Conservation (phyloP, 2,888 invertebrate species). For the Pseudolycoriella hygida region DNA sequence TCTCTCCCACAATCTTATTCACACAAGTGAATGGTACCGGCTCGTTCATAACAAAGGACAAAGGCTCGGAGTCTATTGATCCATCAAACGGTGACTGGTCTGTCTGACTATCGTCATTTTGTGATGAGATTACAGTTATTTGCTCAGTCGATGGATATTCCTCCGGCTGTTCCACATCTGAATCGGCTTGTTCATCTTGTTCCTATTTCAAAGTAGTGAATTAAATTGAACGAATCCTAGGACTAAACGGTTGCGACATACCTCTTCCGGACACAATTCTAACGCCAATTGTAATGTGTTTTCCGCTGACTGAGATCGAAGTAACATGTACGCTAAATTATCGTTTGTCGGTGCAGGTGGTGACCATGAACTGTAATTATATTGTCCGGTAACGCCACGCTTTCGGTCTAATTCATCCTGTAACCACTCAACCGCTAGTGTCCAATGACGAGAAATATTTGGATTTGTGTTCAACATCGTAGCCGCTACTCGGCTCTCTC, state of each 20-base stretch:
- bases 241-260: constrained; percentile 12
- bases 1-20: too few species aligned
- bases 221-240: background rate
- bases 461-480: constrained; percentile 59
- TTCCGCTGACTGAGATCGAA: constrained; percentile 83
- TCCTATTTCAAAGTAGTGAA: constrained; percentile 16
- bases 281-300: constrained; percentile 68
- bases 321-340: constrained; percentile 83
- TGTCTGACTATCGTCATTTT: too few species aligned
- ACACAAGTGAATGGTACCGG: too few species aligned
- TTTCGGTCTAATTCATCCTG: constrained; percentile 76
- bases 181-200: constrained; percentile 28
- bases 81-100: too few species aligned
- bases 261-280: constrained; percentile 49
- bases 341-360: constrained; percentile 90
- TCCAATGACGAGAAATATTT: constrained; percentile 74
- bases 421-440: constrained; percentile 80
- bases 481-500: constrained; percentile 64
- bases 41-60: too few species aligned
- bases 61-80: too few species aligned
- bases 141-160: background rate
- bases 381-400: constrained; percentile 39
- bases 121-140: too few species aligned
- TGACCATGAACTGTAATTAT: constrained; percentile 85
- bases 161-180: constrained; percentile 20